A percentile compares a stretch with the other conserved stretches of the same genome.
phyloP scores from a whole-genome alignment of 1,140 invertebrate species.

The Drusus annulatus region DNA sequence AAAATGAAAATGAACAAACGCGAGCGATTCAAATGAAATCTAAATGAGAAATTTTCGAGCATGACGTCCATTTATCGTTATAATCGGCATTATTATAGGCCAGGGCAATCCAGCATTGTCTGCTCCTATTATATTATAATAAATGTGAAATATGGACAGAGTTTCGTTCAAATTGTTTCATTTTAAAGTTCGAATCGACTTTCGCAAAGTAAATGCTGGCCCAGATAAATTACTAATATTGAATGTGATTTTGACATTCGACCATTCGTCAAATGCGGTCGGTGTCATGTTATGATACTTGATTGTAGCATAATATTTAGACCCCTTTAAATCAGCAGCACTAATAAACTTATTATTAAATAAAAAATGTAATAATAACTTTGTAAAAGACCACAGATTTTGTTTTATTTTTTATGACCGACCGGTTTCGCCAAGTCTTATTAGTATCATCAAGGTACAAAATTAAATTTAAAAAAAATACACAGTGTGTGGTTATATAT shows the following conservation, averaged over 20 bases:
- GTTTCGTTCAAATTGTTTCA: conserved; percentile 21
- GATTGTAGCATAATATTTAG: no score
- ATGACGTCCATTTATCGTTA: neutral
- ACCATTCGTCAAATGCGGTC: neutral
- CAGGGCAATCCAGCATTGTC: neutral
- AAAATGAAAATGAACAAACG: neutral
- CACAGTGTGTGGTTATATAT: no score
- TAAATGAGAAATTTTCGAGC: no score
- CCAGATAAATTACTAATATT: neutral
- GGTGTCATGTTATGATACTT: neutral
- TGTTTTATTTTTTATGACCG: no score
- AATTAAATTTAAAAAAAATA: no score
- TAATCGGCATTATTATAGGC: conserved; percentile 5
- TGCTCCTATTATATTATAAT: conserved; percentile 1
- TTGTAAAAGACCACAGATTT: no score
- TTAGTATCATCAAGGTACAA: no score
- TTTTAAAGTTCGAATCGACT: conserved; percentile 28
- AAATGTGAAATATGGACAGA: conserved; percentile 18
- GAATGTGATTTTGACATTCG: neutral
- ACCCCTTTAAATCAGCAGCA: no score
- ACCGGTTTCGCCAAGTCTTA: no score
- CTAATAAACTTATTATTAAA: no score
- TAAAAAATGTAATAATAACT: no score
- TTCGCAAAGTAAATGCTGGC: conserved; percentile 11
- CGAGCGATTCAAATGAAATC: no score